Evolutionary conservation across 2,797 vertebrate species (phyloP).

Genomic region (Rhynchotus rufescens): DNA sequence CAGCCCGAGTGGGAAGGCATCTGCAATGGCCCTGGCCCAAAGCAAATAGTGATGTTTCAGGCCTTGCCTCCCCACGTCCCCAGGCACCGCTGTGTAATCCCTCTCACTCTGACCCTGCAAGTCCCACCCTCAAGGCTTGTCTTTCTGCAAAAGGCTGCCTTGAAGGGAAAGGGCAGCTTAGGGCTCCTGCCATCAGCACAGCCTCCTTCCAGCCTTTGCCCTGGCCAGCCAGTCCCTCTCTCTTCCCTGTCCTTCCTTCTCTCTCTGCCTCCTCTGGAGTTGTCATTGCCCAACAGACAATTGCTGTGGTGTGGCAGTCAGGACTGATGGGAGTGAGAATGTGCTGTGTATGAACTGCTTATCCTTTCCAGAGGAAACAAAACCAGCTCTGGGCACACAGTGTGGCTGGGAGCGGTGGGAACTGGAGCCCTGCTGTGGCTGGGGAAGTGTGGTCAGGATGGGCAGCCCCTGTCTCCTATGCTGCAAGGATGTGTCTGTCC

Average conservation of each 20-base stretch:
- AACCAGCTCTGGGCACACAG: fast-evolving
- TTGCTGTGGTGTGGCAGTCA: background rate
- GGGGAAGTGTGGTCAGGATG: background rate
- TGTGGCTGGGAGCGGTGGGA: background rate
- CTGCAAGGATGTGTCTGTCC: background rate
- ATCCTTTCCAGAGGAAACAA: background rate
- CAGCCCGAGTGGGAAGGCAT: background rate
- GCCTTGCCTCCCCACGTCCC: background rate
- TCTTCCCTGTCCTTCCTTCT: background rate
- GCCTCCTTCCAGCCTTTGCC: background rate
- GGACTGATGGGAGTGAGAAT: background rate
- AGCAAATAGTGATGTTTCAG: background rate
- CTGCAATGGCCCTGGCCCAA: background rate
- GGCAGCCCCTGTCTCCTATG: background rate
- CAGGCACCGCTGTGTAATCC: background rate
- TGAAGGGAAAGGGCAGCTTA: background rate
- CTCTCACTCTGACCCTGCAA: background rate
- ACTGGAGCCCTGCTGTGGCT: background rate
- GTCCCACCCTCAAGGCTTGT: background rate
- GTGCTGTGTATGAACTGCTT: fast-evolving
- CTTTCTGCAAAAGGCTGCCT: background rate
- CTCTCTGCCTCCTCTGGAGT: background rate
- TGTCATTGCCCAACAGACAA: fast-evolving
- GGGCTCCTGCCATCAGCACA: background rate
- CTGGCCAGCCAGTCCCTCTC: fast-evolving